Conservation (phyloP, 2,113 vertebrate genomes). For the Hymenochirus boettgeri region DNA sequence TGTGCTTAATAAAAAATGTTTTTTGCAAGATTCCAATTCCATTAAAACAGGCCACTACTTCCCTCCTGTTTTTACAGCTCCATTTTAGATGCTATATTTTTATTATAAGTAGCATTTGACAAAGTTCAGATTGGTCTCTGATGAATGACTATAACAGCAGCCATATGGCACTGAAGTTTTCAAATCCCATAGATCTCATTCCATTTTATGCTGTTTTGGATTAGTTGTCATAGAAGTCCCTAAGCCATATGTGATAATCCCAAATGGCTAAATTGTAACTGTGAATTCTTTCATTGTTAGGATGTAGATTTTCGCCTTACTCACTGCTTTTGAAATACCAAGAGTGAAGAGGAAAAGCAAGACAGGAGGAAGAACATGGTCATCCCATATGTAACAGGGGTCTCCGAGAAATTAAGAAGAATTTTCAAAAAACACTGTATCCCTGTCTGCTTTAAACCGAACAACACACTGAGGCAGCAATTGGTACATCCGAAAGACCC, state of each 20-base stretch:
- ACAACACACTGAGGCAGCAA: no score
- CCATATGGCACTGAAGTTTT: conserved; percentile 20
- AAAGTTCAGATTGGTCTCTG: conserved; percentile 13
- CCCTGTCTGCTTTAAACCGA: no score
- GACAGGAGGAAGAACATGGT: no score
- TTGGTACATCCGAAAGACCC: no score
- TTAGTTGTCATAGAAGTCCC: conserved; percentile 11
- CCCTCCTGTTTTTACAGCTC: neutral
- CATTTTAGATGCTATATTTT: neutral
- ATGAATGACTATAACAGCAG: conserved; percentile 8
- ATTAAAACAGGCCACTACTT: neutral
- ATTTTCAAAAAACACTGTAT: no score
- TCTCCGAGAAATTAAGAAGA: no score
- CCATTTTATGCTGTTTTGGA: neutral
- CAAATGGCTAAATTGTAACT: conserved; percentile 5
- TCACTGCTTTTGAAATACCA: no score
- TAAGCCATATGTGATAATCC: conserved; percentile 9
- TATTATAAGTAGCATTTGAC: conserved; percentile 23
- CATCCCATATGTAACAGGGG: no score
- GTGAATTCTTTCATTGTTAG: neutral
- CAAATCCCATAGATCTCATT: conserved; percentile 24
- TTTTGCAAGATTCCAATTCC: no score
- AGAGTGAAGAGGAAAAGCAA: no score
- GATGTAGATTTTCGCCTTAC: no score
- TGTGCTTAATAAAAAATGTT: no score